Evolutionary conservation across 2,797 vertebrate genomes (phyloP).

Genomic region (Acanthurus tractus): DNA sequence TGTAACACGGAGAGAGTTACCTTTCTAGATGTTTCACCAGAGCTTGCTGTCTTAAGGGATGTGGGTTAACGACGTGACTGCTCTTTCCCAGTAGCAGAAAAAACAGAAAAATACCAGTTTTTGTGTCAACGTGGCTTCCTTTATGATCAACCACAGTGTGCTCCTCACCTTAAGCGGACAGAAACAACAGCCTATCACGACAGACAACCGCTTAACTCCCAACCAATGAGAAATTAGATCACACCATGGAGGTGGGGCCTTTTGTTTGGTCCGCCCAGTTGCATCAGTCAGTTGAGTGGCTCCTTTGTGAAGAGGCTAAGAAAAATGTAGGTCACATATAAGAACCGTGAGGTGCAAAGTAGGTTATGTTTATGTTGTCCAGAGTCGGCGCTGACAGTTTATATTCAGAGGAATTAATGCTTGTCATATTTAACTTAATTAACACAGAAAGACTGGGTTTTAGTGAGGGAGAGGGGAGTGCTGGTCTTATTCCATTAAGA

Average conservation of each 20-base stretch:
- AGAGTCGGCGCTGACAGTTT: not conserved
- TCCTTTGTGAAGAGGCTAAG: not conserved
- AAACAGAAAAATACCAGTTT: constrained; percentile 2
- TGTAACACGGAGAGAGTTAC: constrained; percentile 5
- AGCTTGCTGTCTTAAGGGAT: not conserved
- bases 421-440: not conserved
- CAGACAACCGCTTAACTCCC: fast-evolving
- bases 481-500: no score
- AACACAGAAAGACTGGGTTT: not conserved
- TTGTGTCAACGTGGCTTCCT: constrained; percentile 85
- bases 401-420: not conserved
- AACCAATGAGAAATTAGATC: constrained; percentile 63
- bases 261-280: constrained; percentile 38
- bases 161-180: not conserved
- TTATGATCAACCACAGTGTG: constrained; percentile 10
- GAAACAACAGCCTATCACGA: constrained; percentile 62
- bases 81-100: not conserved
- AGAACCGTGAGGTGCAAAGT: not conserved
- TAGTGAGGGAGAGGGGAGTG: not conserved
- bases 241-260: constrained; percentile 49
- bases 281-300: constrained; percentile 69
- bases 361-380: constrained; percentile 32
- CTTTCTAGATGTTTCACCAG: constrained; percentile 21
- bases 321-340: constrained; percentile 55
- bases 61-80: not conserved